Evolutionary conservation across 2,113 vertebrate genomes (phyloP), one percentile per base, ranked within the genome.

Genomic region (Poicephalus meyeri): DNA sequence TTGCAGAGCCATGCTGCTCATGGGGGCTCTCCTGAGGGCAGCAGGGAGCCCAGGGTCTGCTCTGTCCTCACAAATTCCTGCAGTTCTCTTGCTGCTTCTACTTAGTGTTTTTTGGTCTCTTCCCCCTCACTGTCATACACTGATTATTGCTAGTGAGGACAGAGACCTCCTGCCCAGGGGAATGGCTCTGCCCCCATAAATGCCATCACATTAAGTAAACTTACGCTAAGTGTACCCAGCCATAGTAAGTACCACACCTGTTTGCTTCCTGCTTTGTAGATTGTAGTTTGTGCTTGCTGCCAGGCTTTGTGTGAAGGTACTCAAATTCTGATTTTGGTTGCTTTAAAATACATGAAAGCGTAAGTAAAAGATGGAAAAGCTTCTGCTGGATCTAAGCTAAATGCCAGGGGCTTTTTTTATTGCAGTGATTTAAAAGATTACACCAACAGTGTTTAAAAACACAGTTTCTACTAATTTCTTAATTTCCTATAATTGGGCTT

Each of bases 191-290:
- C 94, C 96, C 97, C 96, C 97, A 93, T 97, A 98, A 97, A 95
- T 91, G 97, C 98, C 94, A 96, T 97, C 96, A 93, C 95, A 94
- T 97, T 98, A 95, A 98, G 95, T 97, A 89, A 96, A 44, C 95
- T 98, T 98, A 93, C 92, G 93, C 96, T 97, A 95, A 98, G 94
- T 78, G 96, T 98, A 98, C 97, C 96, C 98, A 95, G 74, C 94
- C 50, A 89, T 98, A 98, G 98, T 98, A 98, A 98, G 98, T 98
- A 98, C 73, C 41, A 95, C 58, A 4, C 31, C 29, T 71, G 68
- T 39, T 46, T 94, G 96, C 79, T 90, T 96, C 91, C 94, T 93
- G 93, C 86, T 83, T 94, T 33, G 42, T 70, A 76, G 56, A 20
- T 47, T 92, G 91, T 76, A 39, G 73, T 69, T 93, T 56, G 41